Base-by-base conservation (phyloP, 2,888 invertebrate genomes). In the Antitype chi region DNA sequence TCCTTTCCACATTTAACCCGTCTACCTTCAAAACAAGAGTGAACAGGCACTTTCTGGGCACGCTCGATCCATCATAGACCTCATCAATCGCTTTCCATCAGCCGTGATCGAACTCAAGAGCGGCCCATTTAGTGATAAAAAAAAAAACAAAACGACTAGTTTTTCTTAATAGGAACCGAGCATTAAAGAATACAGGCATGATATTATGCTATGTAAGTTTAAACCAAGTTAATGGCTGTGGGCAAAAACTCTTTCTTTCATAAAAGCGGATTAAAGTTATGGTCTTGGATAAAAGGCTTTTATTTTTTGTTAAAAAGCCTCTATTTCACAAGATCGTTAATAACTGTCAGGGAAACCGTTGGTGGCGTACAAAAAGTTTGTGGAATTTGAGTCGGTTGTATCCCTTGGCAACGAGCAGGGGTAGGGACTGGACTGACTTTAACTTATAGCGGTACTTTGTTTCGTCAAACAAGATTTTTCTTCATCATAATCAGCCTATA, bases 311-410 rank as follows among this genome's bases (percentile, higher is more conserved):
- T 62, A 20, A 57, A 47, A 64, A 32, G 0, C n/a, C n/a, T 47
- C 55, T 64, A 71, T 74, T 67, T 57, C 60, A 70, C 49, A 63
- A 59, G 59, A 76, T 76, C 85, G 53, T 82, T 84, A 68, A 80
- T 84, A 75, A 72, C 64, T 70, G 85, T 70, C 76, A 28, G 13
- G 49, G 9, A 57, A 55, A 78, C 49, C 25, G 17, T 57, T 52
- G 38, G 28, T 23, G 20, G 47, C 28, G 15, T 53, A 15, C 17
- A 55, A 70, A 79, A 84, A 79, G 57, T 78, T 83, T 57, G 60
- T 82, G 69, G 32, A 62, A 66, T 70, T 68, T 52, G 38, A 59
- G 67, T 43, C 38, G 28, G 23, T 28, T 32, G 20, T 38, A 25
- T 57, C 49, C 15, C 53, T 32, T 70, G 55, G 62, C 59, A 47